These are phyloP conservation scores for Pollenia labialis DNA, from an alignment of 2,888 invertebrate genomes.

Conservation along the genomic window DNA sequence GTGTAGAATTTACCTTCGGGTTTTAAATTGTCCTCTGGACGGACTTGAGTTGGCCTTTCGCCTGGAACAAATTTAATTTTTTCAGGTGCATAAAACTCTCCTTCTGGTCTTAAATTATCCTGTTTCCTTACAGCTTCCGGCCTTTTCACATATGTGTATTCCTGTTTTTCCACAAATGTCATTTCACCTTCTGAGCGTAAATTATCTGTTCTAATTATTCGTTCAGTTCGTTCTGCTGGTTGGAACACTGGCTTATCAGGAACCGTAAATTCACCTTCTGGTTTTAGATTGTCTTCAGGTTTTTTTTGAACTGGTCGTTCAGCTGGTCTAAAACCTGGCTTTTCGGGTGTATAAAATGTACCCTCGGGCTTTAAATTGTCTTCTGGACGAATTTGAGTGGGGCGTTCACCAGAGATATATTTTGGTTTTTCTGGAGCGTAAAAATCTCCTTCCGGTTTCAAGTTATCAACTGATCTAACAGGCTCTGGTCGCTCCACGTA, in stretches of 20 bases:
- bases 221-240: slow-evolving; percentile 82
- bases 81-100: slow-evolving; percentile 83
- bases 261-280: slow-evolving; percentile 84
- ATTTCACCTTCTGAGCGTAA: slow-evolving; percentile 86
- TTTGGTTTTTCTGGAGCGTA: slow-evolving; percentile 84
- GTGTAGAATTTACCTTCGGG: slow-evolving; percentile 86
- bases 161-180: slow-evolving; percentile 84
- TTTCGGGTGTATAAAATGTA: slow-evolving; percentile 85
- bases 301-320: slow-evolving; percentile 84
- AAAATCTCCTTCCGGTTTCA: slow-evolving; percentile 86
- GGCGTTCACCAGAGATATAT: slow-evolving; percentile 83
- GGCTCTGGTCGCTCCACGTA: slow-evolving; percentile 84
- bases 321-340: slow-evolving; percentile 84
- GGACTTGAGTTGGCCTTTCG: slow-evolving; percentile 84
- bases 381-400: slow-evolving; percentile 84
- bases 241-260: slow-evolving; percentile 83
- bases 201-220: slow-evolving; percentile 84
- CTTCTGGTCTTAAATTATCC: slow-evolving; percentile 86
- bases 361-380: slow-evolving; percentile 86
- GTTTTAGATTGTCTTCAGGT: slow-evolving; percentile 87
- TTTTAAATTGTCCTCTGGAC: slow-evolving; percentile 85
- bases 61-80: slow-evolving; percentile 82
- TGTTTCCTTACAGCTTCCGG: slow-evolving; percentile 78
- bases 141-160: slow-evolving; percentile 84
- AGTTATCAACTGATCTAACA: slow-evolving; percentile 85